phyloP scores from a whole-genome alignment of 2,113 vertebrate species.

The Xyliphius kryptos region DNA sequence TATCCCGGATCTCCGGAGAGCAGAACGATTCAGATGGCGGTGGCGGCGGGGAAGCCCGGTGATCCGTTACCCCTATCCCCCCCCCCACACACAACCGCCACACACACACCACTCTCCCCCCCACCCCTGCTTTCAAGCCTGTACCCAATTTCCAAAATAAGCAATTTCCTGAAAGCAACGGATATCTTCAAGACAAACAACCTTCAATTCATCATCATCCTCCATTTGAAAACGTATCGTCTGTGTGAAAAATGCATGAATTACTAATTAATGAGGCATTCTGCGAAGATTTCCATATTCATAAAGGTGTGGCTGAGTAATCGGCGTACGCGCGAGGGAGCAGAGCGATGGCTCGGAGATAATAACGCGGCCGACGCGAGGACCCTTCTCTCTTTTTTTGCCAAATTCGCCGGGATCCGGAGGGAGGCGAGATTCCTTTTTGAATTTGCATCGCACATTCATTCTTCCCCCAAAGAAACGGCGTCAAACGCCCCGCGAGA shows the following conservation, averaged over 20 bases:
- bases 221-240: constrained; percentile 61
- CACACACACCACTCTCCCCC: too few relatives aligned
- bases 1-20: too few relatives aligned
- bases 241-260: constrained; percentile 74
- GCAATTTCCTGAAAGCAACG: constrained; percentile 59
- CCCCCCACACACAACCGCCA: too few relatives aligned
- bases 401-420: constrained; percentile 61
- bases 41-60: too few relatives aligned
- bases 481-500: constrained; percentile 65
- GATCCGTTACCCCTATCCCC: too few relatives aligned
- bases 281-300: constrained; percentile 74
- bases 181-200: constrained; percentile 63
- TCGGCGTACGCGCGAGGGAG: constrained; percentile 70
- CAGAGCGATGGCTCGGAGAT: constrained; percentile 63
- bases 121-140: constrained; percentile 2
- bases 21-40: too few relatives aligned
- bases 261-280: constrained; percentile 80
- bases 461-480: constrained; percentile 66
- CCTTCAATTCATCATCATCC: constrained; percentile 67
- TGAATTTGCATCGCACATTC: constrained; percentile 65
- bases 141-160: constrained; percentile 48
- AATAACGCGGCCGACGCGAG: constrained; percentile 56
- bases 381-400: constrained; percentile 58
- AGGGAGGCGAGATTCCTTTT: constrained; percentile 59
- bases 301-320: constrained; percentile 73